phyloP scores from a whole-genome alignment of 1,140 invertebrate species.

The Aphidius ervi region DNA sequence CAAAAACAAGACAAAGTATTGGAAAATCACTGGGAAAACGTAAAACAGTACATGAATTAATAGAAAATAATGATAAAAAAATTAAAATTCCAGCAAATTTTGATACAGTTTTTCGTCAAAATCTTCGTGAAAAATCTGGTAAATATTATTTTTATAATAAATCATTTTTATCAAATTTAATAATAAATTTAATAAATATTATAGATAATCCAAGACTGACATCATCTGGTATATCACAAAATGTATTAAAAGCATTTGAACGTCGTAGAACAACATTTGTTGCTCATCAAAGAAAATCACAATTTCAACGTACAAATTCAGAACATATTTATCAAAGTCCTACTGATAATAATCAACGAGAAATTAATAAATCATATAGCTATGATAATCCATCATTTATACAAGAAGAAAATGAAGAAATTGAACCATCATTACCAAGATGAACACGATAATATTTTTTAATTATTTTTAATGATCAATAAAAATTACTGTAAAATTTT shows the following conservation, averaged over 20 bases:
- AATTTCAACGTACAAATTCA: constrained; percentile 5
- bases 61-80: constrained; percentile 27
- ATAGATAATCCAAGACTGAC: constrained; percentile 21
- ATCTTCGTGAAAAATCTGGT: constrained; percentile 36
- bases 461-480: too few species aligned
- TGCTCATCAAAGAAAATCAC: constrained; percentile 20
- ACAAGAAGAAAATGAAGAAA: background rate
- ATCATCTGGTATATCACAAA: constrained; percentile 23
- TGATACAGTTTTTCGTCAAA: constrained; percentile 37
- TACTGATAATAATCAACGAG: background rate
- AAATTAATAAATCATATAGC: background rate
- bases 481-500: too few species aligned
- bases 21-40: constrained; percentile 30
- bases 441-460: too few species aligned
- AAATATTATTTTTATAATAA: constrained; percentile 13
- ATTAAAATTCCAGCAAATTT: constrained; percentile 31
- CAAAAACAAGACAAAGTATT: constrained; percentile 22
- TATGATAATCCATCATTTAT: constrained; percentile 10
- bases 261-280: constrained; percentile 23
- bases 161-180: constrained; percentile 2
- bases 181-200: constrained; percentile 2
- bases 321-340: constrained; percentile 24
- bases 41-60: constrained; percentile 36
- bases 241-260: constrained; percentile 21
- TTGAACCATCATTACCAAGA: too few species aligned